Evolutionary conservation across 2,888 invertebrate genomes (phyloP), one percentile per base, ranked within the genome.

Genomic region (Blomia tropicalis): DNA sequence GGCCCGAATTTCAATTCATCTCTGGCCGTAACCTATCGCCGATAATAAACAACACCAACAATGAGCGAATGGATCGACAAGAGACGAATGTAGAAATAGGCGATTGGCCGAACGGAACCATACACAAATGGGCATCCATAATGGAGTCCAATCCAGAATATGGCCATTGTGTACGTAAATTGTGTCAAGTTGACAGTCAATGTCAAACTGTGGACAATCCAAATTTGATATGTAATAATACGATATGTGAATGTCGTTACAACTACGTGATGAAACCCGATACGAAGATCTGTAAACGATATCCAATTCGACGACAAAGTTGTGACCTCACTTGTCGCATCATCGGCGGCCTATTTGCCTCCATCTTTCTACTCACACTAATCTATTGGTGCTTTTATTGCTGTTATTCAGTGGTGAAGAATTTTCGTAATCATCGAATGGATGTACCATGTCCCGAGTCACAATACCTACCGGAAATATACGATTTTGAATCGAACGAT

Each of bases 321-420:
- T 62, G 62, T 32, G 58, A 62, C 58, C 43, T 62, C 30, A 62
- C 62, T 11, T 62, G 62, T 62, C 58, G 51, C 41, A 58, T 62
- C 17, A 62, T 62, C 25, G 62, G 62, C 1, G 58, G 62, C 7
- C 43, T 62, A 4, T 62, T 62, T 51, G 62, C 62, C 3, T 62
- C 62, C 1, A 62, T 62, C n/a, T 62, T 62, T 31, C 36, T 62
- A 43, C 58, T 62, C 30, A 58, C 62, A 32, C 43, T 62, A 7
- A 58, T 62, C 22, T 62, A 62, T 58, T 62, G 62, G 62, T 62
- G 62, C 47, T 62, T 62, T 51, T 62, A 62, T 47, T 62, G 62
- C 23, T 62, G 62, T 47, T 58, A 58, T 44, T 58, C 62, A 23
- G 41, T 62, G 22, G 51, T 62, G 7, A 62, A 62, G 43, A 62